These are phyloP conservation scores for Stegodyphus mimosarum DNA, from an alignment of 1,140 invertebrate species.

Conservation along the genomic window DNA sequence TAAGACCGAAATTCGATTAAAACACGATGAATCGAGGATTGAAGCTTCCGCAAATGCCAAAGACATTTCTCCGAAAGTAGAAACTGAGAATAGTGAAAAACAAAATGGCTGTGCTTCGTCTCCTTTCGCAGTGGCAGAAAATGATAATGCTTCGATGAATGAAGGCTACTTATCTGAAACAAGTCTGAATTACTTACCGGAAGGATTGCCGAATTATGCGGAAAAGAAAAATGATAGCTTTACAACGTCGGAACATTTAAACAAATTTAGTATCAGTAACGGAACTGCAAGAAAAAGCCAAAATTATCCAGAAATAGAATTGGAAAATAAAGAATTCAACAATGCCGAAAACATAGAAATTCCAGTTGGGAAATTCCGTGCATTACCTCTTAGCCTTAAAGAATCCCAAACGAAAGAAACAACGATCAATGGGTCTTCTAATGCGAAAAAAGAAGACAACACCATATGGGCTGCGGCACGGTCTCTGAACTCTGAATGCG, in stretches of 20 bases:
- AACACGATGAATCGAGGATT: neutral
- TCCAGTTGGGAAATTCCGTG: constrained; percentile 28
- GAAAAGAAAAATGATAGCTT: neutral
- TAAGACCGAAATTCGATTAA: constrained; percentile 36
- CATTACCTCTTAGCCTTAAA: constrained; percentile 17
- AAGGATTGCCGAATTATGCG: neutral
- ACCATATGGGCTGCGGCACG: neutral
- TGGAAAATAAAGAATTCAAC: neutral
- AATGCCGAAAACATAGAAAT: neutral
- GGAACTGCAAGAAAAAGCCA: neutral
- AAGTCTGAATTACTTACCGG: neutral
- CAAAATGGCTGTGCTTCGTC: neutral
- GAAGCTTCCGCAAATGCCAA: neutral
- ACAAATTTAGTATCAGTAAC: too few species aligned
- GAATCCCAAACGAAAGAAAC: neutral
- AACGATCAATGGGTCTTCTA: neutral
- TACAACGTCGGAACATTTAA: neutral
- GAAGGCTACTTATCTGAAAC: neutral
- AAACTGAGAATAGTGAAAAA: neutral
- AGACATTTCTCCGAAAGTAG: neutral
- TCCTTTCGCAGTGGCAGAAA: neutral
- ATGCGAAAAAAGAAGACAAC: neutral
- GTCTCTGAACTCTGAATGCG: neutral
- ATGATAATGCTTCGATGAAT: neutral
- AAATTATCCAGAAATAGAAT: neutral